Conservation (phyloP, 2,797 vertebrate genomes). For the Tachyglossus aculeatus region DNA sequence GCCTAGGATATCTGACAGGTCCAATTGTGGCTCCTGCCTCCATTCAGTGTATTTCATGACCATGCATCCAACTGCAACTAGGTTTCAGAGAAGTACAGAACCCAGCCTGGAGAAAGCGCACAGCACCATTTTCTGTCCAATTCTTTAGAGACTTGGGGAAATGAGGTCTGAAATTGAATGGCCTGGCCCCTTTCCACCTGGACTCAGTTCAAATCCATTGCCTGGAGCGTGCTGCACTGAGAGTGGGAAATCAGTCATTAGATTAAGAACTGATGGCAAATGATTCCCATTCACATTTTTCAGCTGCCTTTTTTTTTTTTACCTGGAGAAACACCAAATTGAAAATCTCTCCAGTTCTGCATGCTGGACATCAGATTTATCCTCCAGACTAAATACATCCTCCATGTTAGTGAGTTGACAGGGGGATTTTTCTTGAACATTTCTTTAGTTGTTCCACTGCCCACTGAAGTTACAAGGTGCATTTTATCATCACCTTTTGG, state of each 20-base stretch:
- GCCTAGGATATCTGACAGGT: conserved; percentile 42
- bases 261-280: conserved; percentile 72
- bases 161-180: conserved; percentile 73
- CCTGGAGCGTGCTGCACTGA: conserved; percentile 68
- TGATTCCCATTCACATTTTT: conserved; percentile 73
- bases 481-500: conserved; percentile 18
- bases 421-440: conserved; percentile 49
- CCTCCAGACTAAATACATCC: conserved; percentile 62
- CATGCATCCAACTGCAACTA: conserved; percentile 50
- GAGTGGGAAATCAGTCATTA: conserved; percentile 75
- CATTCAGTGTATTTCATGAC: conserved; percentile 54
- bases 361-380: conserved; percentile 58
- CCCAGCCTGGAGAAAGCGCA: conserved; percentile 64
- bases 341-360: conserved; percentile 68
- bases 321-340: conserved; percentile 70
- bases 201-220: conserved; percentile 69
- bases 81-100: conserved; percentile 44
- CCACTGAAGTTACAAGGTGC: conserved; percentile 30
- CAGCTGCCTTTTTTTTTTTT: conserved; percentile 68
- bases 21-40: conserved; percentile 47
- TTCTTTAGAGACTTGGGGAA: conserved; percentile 75
- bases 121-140: conserved; percentile 73
- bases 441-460: conserved; percentile 47
- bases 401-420: conserved; percentile 47
- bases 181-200: conserved; percentile 75